phyloP scores from a whole-genome alignment of 2,888 invertebrate genomes.

The Cheilosia pagana region DNA sequence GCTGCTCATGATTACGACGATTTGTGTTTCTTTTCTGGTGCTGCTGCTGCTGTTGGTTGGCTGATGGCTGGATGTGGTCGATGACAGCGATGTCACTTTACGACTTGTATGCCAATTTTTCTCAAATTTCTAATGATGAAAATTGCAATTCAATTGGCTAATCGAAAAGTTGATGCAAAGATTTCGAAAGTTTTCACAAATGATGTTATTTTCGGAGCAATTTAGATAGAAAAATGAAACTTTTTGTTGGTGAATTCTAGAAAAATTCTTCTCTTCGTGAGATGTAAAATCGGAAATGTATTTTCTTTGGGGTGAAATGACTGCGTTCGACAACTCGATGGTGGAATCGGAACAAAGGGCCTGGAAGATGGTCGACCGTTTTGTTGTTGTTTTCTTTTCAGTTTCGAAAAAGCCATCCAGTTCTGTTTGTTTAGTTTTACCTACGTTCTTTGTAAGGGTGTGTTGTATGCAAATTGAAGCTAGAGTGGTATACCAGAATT shows the following conservation, averaged over 20 bases:
- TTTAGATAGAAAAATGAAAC: constrained; percentile 1
- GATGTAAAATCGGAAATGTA: constrained; percentile 47
- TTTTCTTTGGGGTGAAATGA: constrained; percentile 61
- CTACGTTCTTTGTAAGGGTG: background rate
- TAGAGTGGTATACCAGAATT: background rate
- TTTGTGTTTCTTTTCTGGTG: constrained; percentile 23
- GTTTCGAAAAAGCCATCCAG: constrained; percentile 35
- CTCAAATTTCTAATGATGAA: constrained; percentile 47
- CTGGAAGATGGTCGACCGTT: constrained; percentile 25
- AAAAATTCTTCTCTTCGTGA: constrained; percentile 20
- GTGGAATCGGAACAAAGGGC: constrained; percentile 40
- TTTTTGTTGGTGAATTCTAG: constrained; percentile 27
- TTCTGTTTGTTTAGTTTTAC: constrained; percentile 23
- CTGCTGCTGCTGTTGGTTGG: constrained; percentile 23
- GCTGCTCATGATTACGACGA: constrained; percentile 65
- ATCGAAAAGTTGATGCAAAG: background rate
- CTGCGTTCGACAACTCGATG: constrained; percentile 40
- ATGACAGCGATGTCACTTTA: constrained; percentile 70
- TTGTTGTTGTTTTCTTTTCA: constrained; percentile 59
- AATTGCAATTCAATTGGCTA: constrained; percentile 12
- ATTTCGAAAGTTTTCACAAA: constrained; percentile 11
- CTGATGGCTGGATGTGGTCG: constrained; percentile 47
- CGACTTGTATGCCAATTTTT: constrained; percentile 42
- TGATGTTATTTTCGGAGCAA: background rate
- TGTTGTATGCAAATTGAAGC: background rate